Evolutionary conservation across 2,113 vertebrate genomes (phyloP).

Genomic region (Forbesichthys agassizii): DNA sequence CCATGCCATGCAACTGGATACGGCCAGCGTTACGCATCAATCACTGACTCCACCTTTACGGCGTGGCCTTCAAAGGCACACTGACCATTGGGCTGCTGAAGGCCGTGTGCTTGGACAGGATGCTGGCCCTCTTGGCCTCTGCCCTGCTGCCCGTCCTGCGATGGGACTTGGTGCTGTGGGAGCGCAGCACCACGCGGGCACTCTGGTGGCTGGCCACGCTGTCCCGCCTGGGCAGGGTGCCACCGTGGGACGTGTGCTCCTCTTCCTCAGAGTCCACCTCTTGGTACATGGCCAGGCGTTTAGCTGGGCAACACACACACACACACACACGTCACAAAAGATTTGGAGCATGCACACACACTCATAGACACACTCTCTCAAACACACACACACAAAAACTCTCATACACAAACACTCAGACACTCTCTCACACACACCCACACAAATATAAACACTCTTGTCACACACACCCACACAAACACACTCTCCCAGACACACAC

Average conservation of each 20-base stretch:
- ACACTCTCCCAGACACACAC: too few species aligned
- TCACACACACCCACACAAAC: neutral
- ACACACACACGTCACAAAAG: neutral
- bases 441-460: neutral
- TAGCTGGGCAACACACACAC: constrained; percentile 71
- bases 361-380: neutral
- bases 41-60: neutral
- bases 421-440: neutral
- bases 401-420: neutral
- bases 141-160: constrained; percentile 87
- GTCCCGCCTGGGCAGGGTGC: constrained; percentile 81
- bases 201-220: constrained; percentile 88
- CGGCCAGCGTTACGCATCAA: too few species aligned
- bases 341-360: neutral
- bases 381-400: too few species aligned
- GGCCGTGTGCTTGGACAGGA: constrained; percentile 91
- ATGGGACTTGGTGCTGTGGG: constrained; percentile 90
- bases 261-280: constrained; percentile 94
- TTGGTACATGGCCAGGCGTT: constrained; percentile 91
- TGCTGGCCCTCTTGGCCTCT: constrained; percentile 90
- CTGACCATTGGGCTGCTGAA: constrained; percentile 99
- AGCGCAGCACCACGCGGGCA: constrained; percentile 80
- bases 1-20: too few species aligned
- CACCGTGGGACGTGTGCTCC: constrained; percentile 78
- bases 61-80: neutral